phyloP scores from a whole-genome alignment of 2,888 invertebrate species.

The Callyntrura guangdongensis region DNA sequence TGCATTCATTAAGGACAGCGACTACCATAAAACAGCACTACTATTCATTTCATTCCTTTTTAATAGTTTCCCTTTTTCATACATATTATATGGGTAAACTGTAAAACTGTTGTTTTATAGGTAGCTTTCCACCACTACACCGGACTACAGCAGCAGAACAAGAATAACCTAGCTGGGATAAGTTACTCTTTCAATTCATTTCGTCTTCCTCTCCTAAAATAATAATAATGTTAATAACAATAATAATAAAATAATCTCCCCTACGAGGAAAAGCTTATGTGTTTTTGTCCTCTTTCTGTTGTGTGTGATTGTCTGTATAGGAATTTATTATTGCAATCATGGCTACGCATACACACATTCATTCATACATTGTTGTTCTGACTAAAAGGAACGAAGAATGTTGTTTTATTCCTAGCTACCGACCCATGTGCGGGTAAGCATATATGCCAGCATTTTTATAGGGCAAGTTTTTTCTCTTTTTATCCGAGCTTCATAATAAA shows the following conservation, averaged over 20 bases:
- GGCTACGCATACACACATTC: slow-evolving; percentile 24
- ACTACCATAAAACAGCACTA: neutral
- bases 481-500: slow-evolving; percentile 21
- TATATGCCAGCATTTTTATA: slow-evolving; percentile 43
- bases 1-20: neutral
- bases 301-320: neutral
- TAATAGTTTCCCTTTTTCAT: neutral
- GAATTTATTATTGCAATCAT: slow-evolving; percentile 53
- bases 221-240: slow-evolving; percentile 35
- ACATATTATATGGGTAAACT: neutral
- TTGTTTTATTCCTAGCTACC: neutral
- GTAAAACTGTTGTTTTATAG: neutral
- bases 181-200: slow-evolving; percentile 55
- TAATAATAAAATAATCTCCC: slow-evolving; percentile 27
- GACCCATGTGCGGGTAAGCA: neutral
- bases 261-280: neutral
- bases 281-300: neutral
- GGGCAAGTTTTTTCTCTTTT: slow-evolving; percentile 1
- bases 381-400: neutral
- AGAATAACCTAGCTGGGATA: neutral
- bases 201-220: slow-evolving; percentile 42
- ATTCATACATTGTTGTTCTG: neutral
- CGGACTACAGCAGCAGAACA: slow-evolving; percentile 9
- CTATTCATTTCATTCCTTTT: neutral
- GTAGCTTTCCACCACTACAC: neutral